Percentiles rank a stretch among this genome's conserved stretches.
These are phyloP conservation scores for Stigmatopora argus DNA, from an alignment of 2,113 vertebrate genomes.

Conservation along the genomic window DNA sequence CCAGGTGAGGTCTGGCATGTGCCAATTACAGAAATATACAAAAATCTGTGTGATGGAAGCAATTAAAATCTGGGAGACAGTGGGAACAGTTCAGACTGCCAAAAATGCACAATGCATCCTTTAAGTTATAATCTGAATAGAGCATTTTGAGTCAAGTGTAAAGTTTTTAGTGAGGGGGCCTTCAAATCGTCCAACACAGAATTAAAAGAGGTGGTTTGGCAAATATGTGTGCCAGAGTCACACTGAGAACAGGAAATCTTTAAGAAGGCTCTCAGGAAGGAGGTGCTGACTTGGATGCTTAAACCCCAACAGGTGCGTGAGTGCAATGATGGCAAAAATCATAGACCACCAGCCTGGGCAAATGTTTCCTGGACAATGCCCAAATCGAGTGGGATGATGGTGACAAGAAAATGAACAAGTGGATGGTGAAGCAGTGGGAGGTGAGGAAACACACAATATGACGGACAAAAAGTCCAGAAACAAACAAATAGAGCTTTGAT, in stretches of 20 bases:
- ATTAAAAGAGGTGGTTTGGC: conserved; percentile 32
- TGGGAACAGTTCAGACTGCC: not conserved
- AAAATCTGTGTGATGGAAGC: not conserved
- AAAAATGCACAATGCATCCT: not conserved
- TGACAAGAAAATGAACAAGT: conserved; percentile 26
- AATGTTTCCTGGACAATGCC: conserved; percentile 50
- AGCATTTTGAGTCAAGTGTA: conserved; percentile 22
- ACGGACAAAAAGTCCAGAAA: conserved; percentile 31
- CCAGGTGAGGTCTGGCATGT: not conserved
- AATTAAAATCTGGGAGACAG: not conserved
- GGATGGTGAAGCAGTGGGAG: conserved; percentile 14
- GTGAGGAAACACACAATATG: conserved; percentile 22
- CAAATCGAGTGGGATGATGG: conserved; percentile 32
- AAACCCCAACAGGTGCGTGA: conserved; percentile 39
- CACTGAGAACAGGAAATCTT: conserved; percentile 51
- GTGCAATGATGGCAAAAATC: conserved; percentile 32
- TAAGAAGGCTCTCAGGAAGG: conserved; percentile 50
- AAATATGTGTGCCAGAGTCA: conserved; percentile 32
- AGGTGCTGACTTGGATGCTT: conserved; percentile 43
- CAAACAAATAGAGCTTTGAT: conserved; percentile 15
- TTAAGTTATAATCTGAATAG: not conserved
- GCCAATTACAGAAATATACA: not conserved
- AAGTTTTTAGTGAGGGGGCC: conserved; percentile 22
- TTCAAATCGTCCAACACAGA: conserved; percentile 23
- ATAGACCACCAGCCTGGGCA: conserved; percentile 55